Base-by-base conservation (phyloP, 2,113 vertebrate genomes). In the Rhadina sibilatrix region DNA sequence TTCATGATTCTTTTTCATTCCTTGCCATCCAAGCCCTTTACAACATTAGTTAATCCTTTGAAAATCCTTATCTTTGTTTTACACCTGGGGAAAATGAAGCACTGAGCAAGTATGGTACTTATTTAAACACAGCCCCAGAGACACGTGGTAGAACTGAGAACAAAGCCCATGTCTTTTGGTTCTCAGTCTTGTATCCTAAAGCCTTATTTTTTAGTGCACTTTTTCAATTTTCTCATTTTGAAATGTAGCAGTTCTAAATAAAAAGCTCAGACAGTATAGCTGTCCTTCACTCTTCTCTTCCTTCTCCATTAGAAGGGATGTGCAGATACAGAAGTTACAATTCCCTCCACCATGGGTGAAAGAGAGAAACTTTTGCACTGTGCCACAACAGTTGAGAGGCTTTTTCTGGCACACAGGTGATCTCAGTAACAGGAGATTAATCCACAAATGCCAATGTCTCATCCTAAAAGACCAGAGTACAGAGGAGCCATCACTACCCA, bases 51-150 rank as follows among this genome's bases (percentile, higher is more conserved):
- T 60, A 63, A 87, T 89, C 84, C 78, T 60, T 63, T 54, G 28
- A 38, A 89, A 95, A 75, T 64, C 77, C 61, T 91, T 93, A 84
- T 72, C 87, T 87, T 70, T 64, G 65, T 74, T 79, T 85, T 75
- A 82, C 65, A 91, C 60, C 46, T 84, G 56, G 35, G 25, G 71
- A 75, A 84, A 89, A 27, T 16, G 28, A 50, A 96, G 69, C 50
- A 61, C 50, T 54, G 23, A 77, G 33, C 11, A 66, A 68, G 11
- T 14, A 37, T 52, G 21, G 47, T 35, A 40, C 25, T 68, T 24
- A 30, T 6, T 38, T 77, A 59, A 77, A 59, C 1, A 4, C 19
- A 65, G 35, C 27, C 23, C 68, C 52, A 38, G 33, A 89, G 33
- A 59, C 22, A 64, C 12, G 17, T 1, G 6, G 47, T 12, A 66